Evolutionary conservation across 2,797 vertebrate genomes (phyloP).

Genomic region (Eutrigla gurnardus): DNA sequence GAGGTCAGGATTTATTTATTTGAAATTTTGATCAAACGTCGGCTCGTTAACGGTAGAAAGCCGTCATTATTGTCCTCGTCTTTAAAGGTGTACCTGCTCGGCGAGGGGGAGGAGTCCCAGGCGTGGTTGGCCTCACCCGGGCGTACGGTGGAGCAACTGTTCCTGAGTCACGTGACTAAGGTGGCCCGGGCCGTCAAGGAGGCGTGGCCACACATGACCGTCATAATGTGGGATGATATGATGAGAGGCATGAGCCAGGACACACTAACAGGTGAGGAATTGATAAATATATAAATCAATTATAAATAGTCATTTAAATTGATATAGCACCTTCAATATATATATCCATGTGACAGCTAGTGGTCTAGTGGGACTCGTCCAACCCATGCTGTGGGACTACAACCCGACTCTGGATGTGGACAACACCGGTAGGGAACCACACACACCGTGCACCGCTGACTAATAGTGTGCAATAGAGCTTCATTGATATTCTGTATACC

Average conservation of each 20-base stretch:
- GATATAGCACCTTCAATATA: background rate
- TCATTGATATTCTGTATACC: background rate
- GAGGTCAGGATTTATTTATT: slow-evolving; percentile 69
- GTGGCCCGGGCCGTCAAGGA: slow-evolving; percentile 85
- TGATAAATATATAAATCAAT: too few species aligned
- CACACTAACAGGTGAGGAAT: slow-evolving; percentile 86
- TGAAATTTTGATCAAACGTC: too few species aligned
- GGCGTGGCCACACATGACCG: slow-evolving; percentile 81
- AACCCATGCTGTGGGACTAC: slow-evolving; percentile 98
- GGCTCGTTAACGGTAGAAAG: too few species aligned
- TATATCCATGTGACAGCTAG: slow-evolving; percentile 81
- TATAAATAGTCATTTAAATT: too few species aligned
- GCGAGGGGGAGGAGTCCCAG: slow-evolving; percentile 91
- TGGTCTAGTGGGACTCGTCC: slow-evolving; percentile 88
- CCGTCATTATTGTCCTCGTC: background rate
- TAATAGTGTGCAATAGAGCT: too few species aligned
- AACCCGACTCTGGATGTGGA: slow-evolving; percentile 87
- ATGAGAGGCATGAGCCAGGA: slow-evolving; percentile 88
- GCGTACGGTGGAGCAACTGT: slow-evolving; percentile 86
- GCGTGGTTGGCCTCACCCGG: slow-evolving; percentile 84
- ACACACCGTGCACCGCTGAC: too few species aligned
- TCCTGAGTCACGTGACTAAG: slow-evolving; percentile 88
- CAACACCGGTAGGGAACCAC: slow-evolving; percentile 82
- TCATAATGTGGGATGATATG: slow-evolving; percentile 98
- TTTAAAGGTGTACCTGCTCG: slow-evolving; percentile 92